phyloP scores from a whole-genome alignment of 2,113 vertebrate genomes.

The Steatornis caripensis region DNA sequence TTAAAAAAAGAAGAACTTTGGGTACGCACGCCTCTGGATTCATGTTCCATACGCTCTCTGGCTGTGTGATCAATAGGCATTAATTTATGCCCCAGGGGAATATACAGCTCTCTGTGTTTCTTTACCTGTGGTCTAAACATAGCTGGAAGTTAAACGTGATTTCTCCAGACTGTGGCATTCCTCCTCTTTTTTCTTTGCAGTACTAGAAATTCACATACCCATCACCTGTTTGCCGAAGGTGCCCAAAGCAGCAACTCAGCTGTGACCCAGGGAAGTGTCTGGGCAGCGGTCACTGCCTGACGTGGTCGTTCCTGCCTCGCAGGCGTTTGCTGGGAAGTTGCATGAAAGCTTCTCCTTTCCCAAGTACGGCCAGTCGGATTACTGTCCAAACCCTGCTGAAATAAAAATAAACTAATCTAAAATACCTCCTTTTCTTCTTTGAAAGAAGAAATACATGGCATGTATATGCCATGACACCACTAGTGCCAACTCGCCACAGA shows the following conservation, averaged over 20 bases:
- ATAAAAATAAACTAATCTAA: neutral
- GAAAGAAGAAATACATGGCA: neutral
- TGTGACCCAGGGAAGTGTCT: neutral
- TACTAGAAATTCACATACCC: neutral
- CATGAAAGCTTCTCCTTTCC: neutral
- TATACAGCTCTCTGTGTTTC: neutral
- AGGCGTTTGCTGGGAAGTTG: neutral
- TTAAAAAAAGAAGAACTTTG: neutral
- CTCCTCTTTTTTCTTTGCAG: neutral
- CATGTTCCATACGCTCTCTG: neutral
- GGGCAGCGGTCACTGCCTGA: neutral
- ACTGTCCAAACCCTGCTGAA: neutral
- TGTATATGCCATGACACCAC: neutral
- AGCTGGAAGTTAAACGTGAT: neutral
- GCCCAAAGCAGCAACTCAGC: neutral
- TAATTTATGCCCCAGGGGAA: neutral
- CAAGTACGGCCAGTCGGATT: fast-evolving
- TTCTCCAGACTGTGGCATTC: neutral
- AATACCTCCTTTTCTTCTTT: neutral
- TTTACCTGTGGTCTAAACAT: neutral
- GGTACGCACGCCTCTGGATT: neutral
- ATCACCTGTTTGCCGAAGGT: neutral
- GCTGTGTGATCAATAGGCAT: neutral
- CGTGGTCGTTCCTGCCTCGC: neutral
- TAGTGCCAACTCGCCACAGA: neutral